phyloP scores from a whole-genome alignment of 2,888 invertebrate species.

The Amorpha juglandis region DNA sequence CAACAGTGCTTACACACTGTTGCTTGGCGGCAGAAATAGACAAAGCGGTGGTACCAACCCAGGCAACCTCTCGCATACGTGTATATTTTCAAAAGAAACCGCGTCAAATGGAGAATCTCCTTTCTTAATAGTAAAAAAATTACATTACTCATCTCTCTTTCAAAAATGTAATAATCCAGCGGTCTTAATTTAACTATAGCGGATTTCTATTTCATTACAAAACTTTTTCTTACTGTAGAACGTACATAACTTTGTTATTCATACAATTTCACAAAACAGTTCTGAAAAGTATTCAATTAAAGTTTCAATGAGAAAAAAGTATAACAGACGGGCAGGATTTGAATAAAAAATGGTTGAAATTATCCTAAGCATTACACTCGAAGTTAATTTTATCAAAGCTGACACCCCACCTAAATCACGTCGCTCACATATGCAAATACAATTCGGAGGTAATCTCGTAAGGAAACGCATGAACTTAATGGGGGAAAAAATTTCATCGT shows the following conservation, averaged over 20 bases:
- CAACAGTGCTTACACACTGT: too few relatives aligned
- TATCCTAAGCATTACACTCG: constrained; percentile 23
- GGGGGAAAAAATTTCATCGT: constrained; percentile 30
- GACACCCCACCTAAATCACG: constrained; percentile 31
- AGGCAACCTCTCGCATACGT: too few relatives aligned
- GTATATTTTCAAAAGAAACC: too few relatives aligned
- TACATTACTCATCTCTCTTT: background rate
- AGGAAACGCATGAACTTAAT: constrained; percentile 30
- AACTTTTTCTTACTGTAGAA: background rate
- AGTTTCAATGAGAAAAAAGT: background rate
- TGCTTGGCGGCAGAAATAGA: too few relatives aligned
- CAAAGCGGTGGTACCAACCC: too few relatives aligned
- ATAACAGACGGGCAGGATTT: constrained; percentile 8
- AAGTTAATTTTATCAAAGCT: constrained; percentile 27
- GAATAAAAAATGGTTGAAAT: constrained; percentile 25
- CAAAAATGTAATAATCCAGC: background rate
- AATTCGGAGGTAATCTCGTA: constrained; percentile 30
- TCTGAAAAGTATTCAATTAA: constrained; percentile 5
- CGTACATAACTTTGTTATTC: background rate
- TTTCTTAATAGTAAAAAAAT: too few relatives aligned
- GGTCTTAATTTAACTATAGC: constrained; percentile 1
- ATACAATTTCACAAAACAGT: background rate
- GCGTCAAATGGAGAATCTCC: too few relatives aligned
- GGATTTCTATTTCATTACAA: constrained; percentile 19
- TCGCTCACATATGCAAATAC: constrained; percentile 35